Evolutionary conservation across 1,140 invertebrate species (phyloP), one percentile per base, ranked within the genome.

Genomic region (Heterodera schachtii): DNA sequence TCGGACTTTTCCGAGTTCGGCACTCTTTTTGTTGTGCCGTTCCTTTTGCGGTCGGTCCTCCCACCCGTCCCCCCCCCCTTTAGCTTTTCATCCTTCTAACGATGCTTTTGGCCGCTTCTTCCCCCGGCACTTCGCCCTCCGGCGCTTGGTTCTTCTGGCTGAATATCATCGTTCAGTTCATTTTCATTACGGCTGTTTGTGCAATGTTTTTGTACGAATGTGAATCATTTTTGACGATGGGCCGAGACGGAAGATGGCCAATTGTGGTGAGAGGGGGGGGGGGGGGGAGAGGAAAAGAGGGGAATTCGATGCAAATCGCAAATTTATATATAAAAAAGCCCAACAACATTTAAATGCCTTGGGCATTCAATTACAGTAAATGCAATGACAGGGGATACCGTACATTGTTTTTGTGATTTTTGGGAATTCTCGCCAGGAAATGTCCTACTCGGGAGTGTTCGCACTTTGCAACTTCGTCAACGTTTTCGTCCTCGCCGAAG

Each of bases 111-210:
- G 52, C 80, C 3, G 79, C 52, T 44, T 49, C 80, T 13, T 74
- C 70, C 13, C 60, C 73, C 16, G 60, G 41, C 46, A 67, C 46
- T 21, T 75, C 52, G 9, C 70, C 73, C 64, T 3, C 47, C 46
- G 85, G 83, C 49, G 70, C n/a, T 19, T 84, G 84, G 84, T 84
- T 84, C 75, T 86, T 85, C 44, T 87, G 84, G 84, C 85, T 85
- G 5, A 87, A 64, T 31, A 85, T 82, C 44, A 76, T 87, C 73
- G 21, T 80, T 44, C 82, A 78, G 69, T 44, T 87, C 49, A 67
- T 84, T n/a, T 87, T 57, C 41, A 83, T 87, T 11, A 43, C 74
- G 21, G 77, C 73, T 41, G 69, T 85, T 9, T 66, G 57, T 75
- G 85, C 47, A 31, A 19, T 78, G 44, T 85, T 87, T 75, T 41